A percentile compares a stretch with the other conserved stretches of the same genome.
These are phyloP conservation scores for Dasyornis broadbenti DNA, from an alignment of 2,113 vertebrate species.

Conservation along the genomic window DNA sequence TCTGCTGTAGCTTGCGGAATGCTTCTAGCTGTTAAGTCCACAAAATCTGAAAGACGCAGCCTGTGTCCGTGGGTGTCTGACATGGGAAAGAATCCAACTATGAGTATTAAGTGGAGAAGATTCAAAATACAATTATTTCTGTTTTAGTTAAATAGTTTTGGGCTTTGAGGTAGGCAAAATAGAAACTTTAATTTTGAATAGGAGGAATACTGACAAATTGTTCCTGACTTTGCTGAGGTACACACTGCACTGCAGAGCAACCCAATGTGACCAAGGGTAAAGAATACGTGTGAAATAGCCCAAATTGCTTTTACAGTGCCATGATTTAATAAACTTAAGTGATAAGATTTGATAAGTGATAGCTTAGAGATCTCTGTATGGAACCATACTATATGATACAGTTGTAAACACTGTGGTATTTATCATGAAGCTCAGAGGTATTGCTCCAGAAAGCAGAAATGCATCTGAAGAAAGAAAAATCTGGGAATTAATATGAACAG, in stretches of 20 bases:
- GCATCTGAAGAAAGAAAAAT: background rate
- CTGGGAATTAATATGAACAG: background rate
- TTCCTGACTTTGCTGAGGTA: background rate
- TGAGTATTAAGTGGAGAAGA: background rate
- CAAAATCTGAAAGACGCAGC: background rate
- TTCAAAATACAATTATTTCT: background rate
- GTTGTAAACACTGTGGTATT: background rate
- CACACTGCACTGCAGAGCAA: background rate
- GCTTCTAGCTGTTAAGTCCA: background rate
- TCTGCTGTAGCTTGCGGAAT: background rate
- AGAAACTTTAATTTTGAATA: background rate
- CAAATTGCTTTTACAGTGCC: background rate
- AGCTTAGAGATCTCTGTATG: background rate
- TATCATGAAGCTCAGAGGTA: background rate
- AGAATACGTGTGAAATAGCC: background rate
- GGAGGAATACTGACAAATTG: background rate
- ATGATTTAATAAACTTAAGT: background rate
- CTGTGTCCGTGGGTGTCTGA: background rate
- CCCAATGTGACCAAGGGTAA: background rate
- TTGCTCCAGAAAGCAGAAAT: background rate
- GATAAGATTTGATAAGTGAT: background rate
- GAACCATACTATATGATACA: background rate
- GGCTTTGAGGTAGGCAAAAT: background rate
- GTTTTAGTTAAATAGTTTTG: background rate
- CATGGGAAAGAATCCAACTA: background rate